Percentiles rank a stretch among this genome's conserved stretches.
These are phyloP conservation scores for Bombus cullumanus DNA, from an alignment of 1,140 invertebrate species.

Conservation along the genomic window DNA sequence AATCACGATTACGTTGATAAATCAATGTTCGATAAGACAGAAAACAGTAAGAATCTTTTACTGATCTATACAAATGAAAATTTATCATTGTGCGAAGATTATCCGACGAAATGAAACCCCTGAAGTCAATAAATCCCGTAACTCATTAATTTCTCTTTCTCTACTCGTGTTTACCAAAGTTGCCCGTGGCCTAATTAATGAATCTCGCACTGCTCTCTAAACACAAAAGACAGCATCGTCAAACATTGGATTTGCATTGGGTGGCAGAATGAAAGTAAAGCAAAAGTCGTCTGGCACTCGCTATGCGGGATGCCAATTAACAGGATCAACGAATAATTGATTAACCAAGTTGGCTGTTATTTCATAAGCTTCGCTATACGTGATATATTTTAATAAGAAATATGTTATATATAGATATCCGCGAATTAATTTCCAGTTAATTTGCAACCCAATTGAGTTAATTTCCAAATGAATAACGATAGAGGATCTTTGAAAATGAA, in stretches of 20 bases:
- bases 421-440: too few species aligned
- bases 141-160: constrained; percentile 24
- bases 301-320: constrained; percentile 12
- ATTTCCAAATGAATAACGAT: too few species aligned
- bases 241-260: background rate
- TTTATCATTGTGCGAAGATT: background rate
- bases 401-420: too few species aligned
- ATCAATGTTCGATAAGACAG: background rate
- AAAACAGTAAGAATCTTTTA: background rate
- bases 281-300: constrained; percentile 53
- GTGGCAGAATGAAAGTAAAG: constrained; percentile 43
- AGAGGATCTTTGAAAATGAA: background rate
- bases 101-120: background rate
- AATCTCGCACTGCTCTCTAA: constrained; percentile 28
- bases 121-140: constrained; percentile 23
- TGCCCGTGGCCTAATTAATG: constrained; percentile 43
- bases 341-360: background rate
- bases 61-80: background rate
- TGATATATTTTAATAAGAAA: too few species aligned
- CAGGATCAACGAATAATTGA: constrained; percentile 27
- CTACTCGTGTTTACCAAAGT: constrained; percentile 28
- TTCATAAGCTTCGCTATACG: background rate
- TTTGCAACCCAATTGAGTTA: too few species aligned
- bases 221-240: constrained; percentile 11
- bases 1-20: background rate